These are phyloP conservation scores for Stenichneumon culpator DNA, from an alignment of 2,888 invertebrate species.

Conservation along the genomic window DNA sequence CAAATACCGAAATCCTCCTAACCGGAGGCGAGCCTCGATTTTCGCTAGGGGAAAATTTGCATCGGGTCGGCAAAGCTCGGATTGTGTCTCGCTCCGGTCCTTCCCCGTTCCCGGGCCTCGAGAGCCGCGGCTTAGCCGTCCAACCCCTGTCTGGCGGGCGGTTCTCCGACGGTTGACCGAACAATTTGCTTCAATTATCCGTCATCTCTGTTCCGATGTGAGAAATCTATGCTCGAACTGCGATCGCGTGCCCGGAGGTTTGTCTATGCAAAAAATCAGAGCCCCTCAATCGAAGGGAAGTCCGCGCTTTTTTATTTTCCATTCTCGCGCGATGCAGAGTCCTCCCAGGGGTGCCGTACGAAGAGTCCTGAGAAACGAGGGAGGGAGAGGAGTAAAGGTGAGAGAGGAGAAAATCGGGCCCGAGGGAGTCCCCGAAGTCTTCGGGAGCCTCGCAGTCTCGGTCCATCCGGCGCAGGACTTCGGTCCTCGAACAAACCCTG, in stretches of 20 bases:
- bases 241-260: neutral
- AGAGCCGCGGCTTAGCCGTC: constrained; percentile 14
- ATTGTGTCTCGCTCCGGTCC: constrained; percentile 30
- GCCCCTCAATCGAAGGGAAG: constrained; percentile 29
- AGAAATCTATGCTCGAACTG: neutral
- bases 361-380: constrained; percentile 35
- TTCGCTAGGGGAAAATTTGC: constrained; percentile 40
- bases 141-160: neutral
- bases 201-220: neutral
- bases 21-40: constrained; percentile 36
- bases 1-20: constrained; percentile 49
- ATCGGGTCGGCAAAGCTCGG: constrained; percentile 9
- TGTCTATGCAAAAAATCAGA: constrained; percentile 43
- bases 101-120: constrained; percentile 27
- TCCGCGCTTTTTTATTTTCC: constrained; percentile 30
- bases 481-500: constrained; percentile 51
- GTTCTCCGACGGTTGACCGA: constrained; percentile 19
- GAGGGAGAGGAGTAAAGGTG: constrained; percentile 39
- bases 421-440: constrained; percentile 51
- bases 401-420: constrained; percentile 56
- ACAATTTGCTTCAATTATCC: constrained; percentile 59
- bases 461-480: constrained; percentile 31
- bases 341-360: constrained; percentile 63
- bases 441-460: constrained; percentile 26
- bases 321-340: constrained; percentile 9